Base-by-base conservation (phyloP, 2,888 invertebrate species). In the Elmis aenea region DNA sequence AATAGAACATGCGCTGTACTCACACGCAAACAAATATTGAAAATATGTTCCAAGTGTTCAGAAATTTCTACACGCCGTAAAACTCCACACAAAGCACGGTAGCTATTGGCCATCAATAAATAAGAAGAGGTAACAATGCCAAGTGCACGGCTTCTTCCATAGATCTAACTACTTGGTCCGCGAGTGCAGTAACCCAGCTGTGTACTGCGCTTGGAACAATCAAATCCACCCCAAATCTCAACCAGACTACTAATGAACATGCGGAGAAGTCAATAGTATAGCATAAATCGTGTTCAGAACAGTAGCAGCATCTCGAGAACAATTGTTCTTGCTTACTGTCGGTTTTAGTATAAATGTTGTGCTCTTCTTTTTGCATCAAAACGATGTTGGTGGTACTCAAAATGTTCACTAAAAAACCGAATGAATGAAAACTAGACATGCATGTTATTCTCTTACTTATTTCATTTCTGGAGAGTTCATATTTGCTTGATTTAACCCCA, bases 231-330 rank as follows among this genome's bases (percentile, higher is more conserved):
- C 36, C 18, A 31, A 42, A 50, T 55, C 40, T 40, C 41, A 44
- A 32, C 34, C 45, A 55, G 35, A 36, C 44, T 42, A 45, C 39
- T 42, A 43, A 38, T 48, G 61, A 53, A 33, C 58, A 38, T 45
- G 42, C 57, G 54, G 33, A 45, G 36, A 48, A 55, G 52, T 55
- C 59, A 55, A 60, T 58, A 52, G 59, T 54, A 54, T 59, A 58
- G 59, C 61, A 64, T 65, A 65, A 66, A 66, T 66, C 60, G 57
- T 58, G 55, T 48, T 52, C 54, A 54, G 62, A 64, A 65, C 66
- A 59, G 66, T 66, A 66, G 66, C 66, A 66, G 66, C 64, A 63
- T 64, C 64, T 52, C 53, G 59, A 62, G 61, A 64, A 66, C 66
- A 65, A 66, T 66, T 65, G 66, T 66, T 64, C 63, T 62, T 61